Percentiles rank a stretch among this genome's conserved stretches.
These are phyloP conservation scores for Dipodomys spectabilis DNA, from an alignment of 2,113 vertebrate species.

Conservation along the genomic window DNA sequence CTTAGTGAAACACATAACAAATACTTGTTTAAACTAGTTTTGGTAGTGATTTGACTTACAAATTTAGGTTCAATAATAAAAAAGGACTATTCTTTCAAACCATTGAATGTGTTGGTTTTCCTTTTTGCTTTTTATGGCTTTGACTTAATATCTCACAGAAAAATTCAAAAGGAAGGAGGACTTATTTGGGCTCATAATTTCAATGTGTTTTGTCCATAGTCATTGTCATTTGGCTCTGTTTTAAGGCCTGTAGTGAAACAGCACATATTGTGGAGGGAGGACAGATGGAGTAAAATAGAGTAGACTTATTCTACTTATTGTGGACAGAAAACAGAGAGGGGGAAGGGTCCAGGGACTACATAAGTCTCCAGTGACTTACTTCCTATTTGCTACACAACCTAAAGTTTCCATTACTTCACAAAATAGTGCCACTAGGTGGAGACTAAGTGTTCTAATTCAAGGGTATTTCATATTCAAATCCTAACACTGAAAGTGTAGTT, in stretches of 20 bases:
- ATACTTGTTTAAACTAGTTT: neutral
- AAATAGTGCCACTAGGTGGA: neutral
- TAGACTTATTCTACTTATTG: neutral
- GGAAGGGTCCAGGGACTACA: neutral
- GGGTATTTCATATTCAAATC: neutral
- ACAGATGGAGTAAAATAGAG: no score
- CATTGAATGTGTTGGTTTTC: neutral
- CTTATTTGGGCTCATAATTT: neutral
- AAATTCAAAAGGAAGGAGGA: neutral
- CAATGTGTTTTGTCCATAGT: neutral
- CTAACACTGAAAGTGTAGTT: neutral
- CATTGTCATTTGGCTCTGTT: neutral
- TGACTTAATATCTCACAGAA: neutral
- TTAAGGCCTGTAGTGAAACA: neutral
- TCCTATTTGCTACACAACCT: neutral
- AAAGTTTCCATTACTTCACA: neutral
- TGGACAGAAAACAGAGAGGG: neutral
- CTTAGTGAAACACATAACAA: slow-evolving; percentile 5
- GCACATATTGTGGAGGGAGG: neutral
- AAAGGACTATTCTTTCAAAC: neutral
- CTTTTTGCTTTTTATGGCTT: neutral
- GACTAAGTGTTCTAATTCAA: neutral
- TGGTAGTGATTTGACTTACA: neutral
- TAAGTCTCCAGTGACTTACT: neutral
- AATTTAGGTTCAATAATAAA: slow-evolving; percentile 1